phyloP scores from a whole-genome alignment of 2,113 vertebrate genomes.

The Chaetura pelagica region DNA sequence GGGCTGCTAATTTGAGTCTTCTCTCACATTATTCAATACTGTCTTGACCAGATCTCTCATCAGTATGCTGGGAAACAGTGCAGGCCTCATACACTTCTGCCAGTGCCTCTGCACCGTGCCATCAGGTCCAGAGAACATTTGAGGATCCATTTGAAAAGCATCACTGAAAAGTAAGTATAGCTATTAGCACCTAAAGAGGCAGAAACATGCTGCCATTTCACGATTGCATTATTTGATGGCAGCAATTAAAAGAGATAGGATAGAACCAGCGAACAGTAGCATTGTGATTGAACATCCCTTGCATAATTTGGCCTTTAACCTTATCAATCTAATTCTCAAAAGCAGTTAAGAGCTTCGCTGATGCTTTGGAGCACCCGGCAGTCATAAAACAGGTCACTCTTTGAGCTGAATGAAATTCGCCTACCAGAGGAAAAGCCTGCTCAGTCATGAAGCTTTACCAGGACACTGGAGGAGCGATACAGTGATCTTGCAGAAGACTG shows the following conservation, averaged over 20 bases:
- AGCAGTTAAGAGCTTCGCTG: background rate
- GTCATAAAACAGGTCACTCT: background rate
- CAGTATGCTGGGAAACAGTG: rapidly evolving
- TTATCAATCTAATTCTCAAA: background rate
- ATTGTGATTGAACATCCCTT: background rate
- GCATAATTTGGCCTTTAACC: background rate
- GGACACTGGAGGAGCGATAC: rapidly evolving
- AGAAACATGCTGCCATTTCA: rapidly evolving
- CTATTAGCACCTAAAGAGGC: background rate
- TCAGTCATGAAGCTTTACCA: rapidly evolving
- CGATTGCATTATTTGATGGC: rapidly evolving
- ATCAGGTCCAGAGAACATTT: background rate
- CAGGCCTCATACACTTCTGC: background rate
- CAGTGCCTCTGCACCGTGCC: background rate
- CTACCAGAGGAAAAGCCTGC: background rate
- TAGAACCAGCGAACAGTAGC: background rate
- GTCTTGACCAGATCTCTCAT: background rate
- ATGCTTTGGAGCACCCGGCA: background rate
- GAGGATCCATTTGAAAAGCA: background rate
- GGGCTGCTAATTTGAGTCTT: background rate
- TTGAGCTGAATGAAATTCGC: background rate
- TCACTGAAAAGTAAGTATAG: rapidly evolving
- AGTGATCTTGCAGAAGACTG: background rate
- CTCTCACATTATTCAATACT: background rate
- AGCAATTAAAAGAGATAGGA: background rate